Conservation (phyloP, 1,140 invertebrate species). For the Calycopis cecrops region DNA sequence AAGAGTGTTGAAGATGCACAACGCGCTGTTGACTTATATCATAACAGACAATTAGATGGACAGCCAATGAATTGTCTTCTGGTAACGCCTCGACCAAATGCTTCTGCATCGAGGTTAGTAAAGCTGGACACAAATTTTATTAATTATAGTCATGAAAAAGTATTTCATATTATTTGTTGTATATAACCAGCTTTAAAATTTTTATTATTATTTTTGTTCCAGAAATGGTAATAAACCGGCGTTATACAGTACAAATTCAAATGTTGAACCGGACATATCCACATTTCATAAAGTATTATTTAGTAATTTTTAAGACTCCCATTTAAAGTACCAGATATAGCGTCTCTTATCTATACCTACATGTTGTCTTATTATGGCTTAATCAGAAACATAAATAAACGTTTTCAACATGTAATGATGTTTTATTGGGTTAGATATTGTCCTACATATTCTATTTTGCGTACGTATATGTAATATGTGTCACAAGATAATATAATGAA, state of each 20-base stretch:
- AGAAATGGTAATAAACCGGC: slow-evolving; percentile 51
- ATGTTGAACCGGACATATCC: slow-evolving; percentile 68
- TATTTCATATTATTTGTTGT: no score
- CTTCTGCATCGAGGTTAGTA: slow-evolving; percentile 34
- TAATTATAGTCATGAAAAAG: no score
- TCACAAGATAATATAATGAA: no score
- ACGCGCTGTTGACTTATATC: slow-evolving; percentile 92
- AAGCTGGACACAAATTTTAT: not conserved
- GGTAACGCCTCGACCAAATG: slow-evolving; percentile 45
- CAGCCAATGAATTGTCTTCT: slow-evolving; percentile 67
- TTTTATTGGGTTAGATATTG: no score
- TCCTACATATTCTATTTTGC: no score
- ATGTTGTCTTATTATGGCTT: no score
- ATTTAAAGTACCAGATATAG: not conserved
- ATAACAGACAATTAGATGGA: slow-evolving; percentile 84
- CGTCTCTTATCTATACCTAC: no score
- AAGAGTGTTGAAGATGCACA: slow-evolving; percentile 89
- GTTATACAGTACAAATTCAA: slow-evolving; percentile 67
- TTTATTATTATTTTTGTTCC: slow-evolving; percentile 33
- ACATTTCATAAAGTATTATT: slow-evolving; percentile 73
- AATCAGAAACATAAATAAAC: no score
- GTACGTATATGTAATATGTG: no score
- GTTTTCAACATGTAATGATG: no score
- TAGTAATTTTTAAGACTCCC: slow-evolving; percentile 48
- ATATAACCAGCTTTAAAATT: no score